These are phyloP conservation scores for Caenorhabditis uteleia DNA, from an alignment of 2,888 invertebrate genomes.

Conservation along the genomic window DNA sequence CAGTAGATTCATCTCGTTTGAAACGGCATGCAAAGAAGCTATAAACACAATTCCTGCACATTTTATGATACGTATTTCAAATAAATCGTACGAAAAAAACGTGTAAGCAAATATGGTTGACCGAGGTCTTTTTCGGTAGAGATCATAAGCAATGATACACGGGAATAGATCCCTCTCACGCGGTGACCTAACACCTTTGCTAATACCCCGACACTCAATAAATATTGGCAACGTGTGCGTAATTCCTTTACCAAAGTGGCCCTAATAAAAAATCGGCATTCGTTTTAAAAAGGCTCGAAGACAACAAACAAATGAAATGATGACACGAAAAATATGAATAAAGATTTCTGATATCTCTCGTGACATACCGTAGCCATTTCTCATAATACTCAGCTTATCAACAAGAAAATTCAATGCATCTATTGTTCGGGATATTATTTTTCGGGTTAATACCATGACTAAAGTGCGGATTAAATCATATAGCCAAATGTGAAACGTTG, in stretches of 20 bases:
- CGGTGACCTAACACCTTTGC: conserved; percentile 33
- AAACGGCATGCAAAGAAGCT: no score
- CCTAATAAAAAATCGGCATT: not conserved
- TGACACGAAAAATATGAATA: no score
- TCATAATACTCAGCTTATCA: no score
- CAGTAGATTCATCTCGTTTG: no score
- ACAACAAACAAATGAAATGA: no score
- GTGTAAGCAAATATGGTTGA: conserved; percentile 15
- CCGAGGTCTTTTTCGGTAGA: conserved; percentile 6
- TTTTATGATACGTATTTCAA: not conserved
- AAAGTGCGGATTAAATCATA: no score
- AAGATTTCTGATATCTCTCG: no score
- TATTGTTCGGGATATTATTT: no score
- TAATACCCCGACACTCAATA: conserved; percentile 24
- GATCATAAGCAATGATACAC: conserved; percentile 4
- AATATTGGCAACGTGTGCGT: conserved; percentile 2
- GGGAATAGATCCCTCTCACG: conserved; percentile 4
- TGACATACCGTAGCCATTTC: no score
- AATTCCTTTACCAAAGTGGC: not conserved
- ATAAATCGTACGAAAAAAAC: not conserved
- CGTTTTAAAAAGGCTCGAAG: not conserved
- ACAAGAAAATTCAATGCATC: no score
- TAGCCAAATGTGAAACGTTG: no score
- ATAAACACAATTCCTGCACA: conserved; percentile 2
- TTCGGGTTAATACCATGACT: no score